Evolutionary conservation across 2,113 vertebrate genomes (phyloP).

Genomic region (Oryzias javanicus): DNA sequence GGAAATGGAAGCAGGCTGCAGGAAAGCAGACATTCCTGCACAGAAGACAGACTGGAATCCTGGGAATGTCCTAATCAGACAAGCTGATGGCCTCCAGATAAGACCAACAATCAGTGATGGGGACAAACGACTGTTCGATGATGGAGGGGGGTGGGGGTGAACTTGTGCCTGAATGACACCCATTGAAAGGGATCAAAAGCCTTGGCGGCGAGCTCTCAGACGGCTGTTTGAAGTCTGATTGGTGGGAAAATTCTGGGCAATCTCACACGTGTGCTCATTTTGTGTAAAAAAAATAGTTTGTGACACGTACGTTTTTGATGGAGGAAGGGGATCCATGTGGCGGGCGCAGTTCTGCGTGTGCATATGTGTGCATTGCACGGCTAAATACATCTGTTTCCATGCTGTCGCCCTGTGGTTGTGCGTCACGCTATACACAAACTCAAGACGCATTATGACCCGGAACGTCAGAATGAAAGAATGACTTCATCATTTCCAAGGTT

Average conservation of each 20-base stretch:
- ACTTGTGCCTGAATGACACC: conserved; percentile 49
- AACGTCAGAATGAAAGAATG: no score
- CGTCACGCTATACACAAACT: not conserved
- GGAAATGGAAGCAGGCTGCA: conserved; percentile 4
- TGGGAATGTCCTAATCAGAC: conserved; percentile 60
- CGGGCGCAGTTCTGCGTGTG: conserved; percentile 24
- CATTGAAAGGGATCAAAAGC: conserved; percentile 54
- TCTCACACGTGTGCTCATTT: conserved; percentile 15
- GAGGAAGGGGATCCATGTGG: conserved; percentile 38
- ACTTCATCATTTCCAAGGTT: no score
- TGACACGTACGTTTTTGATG: conserved; percentile 37
- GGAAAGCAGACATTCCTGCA: conserved; percentile 42
- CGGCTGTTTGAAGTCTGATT: conserved; percentile 63
- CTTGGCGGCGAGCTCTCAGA: conserved; percentile 20
- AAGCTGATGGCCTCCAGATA: conserved; percentile 61
- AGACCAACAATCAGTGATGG: conserved; percentile 50
- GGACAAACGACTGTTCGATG: conserved; percentile 48
- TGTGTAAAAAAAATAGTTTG: conserved; percentile 26
- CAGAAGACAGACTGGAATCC: conserved; percentile 46
- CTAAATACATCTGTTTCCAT: conserved; percentile 39
- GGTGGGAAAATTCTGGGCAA: conserved; percentile 49
- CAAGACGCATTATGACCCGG: no score
- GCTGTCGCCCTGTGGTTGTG: conserved; percentile 9
- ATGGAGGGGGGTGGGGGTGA: conserved; percentile 53
- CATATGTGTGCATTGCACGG: conserved; percentile 10